A percentile compares a stretch with the other conserved stretches of the same genome.
Evolutionary conservation across 2,888 invertebrate species (phyloP).

Genomic region (Neoaliturus tenellus): DNA sequence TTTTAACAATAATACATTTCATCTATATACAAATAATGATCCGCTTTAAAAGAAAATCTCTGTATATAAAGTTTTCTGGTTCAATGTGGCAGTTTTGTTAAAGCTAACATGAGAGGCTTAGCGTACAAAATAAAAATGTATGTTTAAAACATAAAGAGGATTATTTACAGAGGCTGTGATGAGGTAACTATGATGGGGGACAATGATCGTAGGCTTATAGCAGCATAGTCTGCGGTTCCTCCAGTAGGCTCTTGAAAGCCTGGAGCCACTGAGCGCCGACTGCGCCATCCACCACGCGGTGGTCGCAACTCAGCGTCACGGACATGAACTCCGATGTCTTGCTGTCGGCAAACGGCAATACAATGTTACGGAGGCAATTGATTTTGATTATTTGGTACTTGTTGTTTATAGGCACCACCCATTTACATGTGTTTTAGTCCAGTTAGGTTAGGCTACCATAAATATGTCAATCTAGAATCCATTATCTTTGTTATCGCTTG

Average conservation of each 20-base stretch:
- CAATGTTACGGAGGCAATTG: too few species aligned
- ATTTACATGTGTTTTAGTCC: too few species aligned
- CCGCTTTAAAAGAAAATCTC: neutral
- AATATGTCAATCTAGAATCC: too few species aligned
- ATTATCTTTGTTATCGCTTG: too few species aligned
- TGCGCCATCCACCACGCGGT: constrained; percentile 98
- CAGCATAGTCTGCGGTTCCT: constrained; percentile 96
- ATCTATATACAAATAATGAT: constrained; percentile 26
- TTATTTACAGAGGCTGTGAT: constrained; percentile 36
- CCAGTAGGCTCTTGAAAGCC: constrained; percentile 90
- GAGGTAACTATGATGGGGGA: neutral
- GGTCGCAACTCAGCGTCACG: constrained; percentile 97
- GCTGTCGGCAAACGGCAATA: too few species aligned
- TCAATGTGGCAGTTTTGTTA: constrained; percentile 27
- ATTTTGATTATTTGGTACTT: too few species aligned
- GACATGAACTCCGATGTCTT: constrained; percentile 79
- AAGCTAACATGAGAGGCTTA: constrained; percentile 6
- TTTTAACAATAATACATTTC: constrained; percentile 11
- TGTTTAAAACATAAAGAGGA: constrained; percentile 14
- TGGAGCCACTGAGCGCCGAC: constrained; percentile 98
- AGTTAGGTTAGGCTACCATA: too few species aligned
- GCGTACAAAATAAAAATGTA: constrained; percentile 34
- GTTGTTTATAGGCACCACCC: too few species aligned
- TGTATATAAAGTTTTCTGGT: neutral
- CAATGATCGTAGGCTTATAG: constrained; percentile 76